Evolutionary conservation across 1,140 invertebrate species (phyloP).

Genomic region (Nymphalis io): DNA sequence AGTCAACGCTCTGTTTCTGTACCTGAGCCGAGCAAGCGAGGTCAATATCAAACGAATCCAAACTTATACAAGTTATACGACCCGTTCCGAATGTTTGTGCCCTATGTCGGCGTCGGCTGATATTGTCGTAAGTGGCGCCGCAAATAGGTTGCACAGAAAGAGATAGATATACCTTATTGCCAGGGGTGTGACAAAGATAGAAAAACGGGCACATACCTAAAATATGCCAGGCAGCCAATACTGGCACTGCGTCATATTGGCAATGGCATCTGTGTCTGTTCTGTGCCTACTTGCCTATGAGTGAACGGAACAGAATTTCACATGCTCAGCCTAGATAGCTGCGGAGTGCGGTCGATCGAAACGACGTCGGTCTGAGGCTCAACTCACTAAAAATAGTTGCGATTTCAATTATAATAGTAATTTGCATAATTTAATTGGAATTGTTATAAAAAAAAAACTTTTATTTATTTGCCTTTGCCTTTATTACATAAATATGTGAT

Average conservation of each 20-base stretch:
- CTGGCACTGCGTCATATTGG: conserved; percentile 67
- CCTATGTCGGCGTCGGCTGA: conserved; percentile 34
- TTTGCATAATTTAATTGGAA: conserved; percentile 57
- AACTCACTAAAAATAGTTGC: conserved; percentile 43
- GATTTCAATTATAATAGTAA: conserved; percentile 54
- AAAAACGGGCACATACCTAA: conserved; percentile 44
- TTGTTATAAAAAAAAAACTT: conserved; percentile 40
- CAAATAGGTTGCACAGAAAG: conserved; percentile 46
- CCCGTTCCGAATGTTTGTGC: conserved; percentile 54
- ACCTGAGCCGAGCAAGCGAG: conserved; percentile 54
- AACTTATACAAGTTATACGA: conserved; percentile 49
- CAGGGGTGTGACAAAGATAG: conserved; percentile 48
- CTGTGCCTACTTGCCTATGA: conserved; percentile 52
- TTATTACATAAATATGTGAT: conserved; percentile 14
- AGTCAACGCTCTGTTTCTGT: conserved; percentile 30
- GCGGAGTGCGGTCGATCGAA: conserved; percentile 55
- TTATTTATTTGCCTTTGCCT: conserved; percentile 11
- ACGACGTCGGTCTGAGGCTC: conserved; percentile 35
- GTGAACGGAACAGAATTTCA: conserved; percentile 66
- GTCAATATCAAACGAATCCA: conserved; percentile 60
- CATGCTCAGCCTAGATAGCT: conserved; percentile 48
- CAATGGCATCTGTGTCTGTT: conserved; percentile 65
- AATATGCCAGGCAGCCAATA: conserved; percentile 69
- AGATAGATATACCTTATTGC: conserved; percentile 38
- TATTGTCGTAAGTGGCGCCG: conserved; percentile 45